Evolutionary conservation across 1,140 invertebrate genomes (phyloP).

Genomic region (Wasmannia auropunctata): DNA sequence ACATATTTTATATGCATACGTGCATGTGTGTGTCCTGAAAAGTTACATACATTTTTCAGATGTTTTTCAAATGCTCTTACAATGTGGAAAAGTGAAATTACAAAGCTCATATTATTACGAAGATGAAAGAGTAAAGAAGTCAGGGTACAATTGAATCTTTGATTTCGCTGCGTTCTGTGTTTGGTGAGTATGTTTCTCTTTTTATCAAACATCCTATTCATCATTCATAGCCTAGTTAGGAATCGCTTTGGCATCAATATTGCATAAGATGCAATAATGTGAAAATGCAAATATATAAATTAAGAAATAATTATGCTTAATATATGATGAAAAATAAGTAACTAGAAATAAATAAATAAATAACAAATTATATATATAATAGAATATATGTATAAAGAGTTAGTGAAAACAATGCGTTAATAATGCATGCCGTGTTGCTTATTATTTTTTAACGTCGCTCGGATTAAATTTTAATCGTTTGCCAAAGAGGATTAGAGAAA

Average conservation of each 20-base stretch:
- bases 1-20: neutral
- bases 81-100: slow-evolving; percentile 5
- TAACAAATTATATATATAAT: too few relatives aligned
- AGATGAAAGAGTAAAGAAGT: slow-evolving; percentile 33
- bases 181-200: slow-evolving; percentile 26
- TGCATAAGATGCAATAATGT: neutral
- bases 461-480: slow-evolving; percentile 48
- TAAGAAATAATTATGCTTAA: neutral
- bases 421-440: neutral
- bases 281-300: neutral
- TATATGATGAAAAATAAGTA: neutral
- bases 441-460: slow-evolving; percentile 37
- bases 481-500: slow-evolving; percentile 38
- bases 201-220: slow-evolving; percentile 57
- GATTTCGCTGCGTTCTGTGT: slow-evolving; percentile 56
- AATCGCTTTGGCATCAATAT: slow-evolving; percentile 1
- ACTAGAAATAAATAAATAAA: neutral
- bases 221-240: neutral
- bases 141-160: slow-evolving; percentile 71
- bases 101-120: slow-evolving; percentile 7
- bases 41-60: neutral
- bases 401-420: neutral
- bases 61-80: neutral
- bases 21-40: neutral
- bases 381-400: neutral